Conservation (phyloP, 2,113 vertebrate species). For the Ranitomeya imitator region DNA sequence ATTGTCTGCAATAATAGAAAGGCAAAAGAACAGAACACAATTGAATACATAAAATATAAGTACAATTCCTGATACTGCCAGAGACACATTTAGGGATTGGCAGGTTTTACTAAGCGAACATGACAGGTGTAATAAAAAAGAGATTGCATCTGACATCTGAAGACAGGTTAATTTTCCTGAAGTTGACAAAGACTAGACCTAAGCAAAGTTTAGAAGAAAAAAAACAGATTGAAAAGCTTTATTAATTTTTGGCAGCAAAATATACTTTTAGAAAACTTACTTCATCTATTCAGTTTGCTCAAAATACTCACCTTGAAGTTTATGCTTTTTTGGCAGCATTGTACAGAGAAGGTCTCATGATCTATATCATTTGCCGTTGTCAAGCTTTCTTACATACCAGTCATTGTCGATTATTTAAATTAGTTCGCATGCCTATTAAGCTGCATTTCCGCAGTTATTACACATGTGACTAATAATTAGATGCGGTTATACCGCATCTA, state of each 20-base stretch:
- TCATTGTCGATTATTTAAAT: too few species aligned
- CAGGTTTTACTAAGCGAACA: slow-evolving; percentile 7
- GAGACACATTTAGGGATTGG: background rate
- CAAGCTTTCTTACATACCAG: background rate
- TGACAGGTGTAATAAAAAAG: slow-evolving; percentile 41
- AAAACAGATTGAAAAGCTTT: slow-evolving; percentile 33
- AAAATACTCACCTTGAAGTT: background rate
- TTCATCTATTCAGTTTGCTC: background rate
- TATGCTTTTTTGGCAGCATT: background rate
- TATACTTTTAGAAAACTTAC: background rate
- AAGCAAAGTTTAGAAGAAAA: slow-evolving; percentile 43
- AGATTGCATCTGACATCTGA: slow-evolving; percentile 23
- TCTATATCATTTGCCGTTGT: background rate
- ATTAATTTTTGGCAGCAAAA: slow-evolving; percentile 8
- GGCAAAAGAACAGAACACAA: background rate
- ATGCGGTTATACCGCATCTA: too few species aligned
- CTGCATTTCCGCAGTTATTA: too few species aligned
- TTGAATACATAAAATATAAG: background rate
- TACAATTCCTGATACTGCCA: background rate
- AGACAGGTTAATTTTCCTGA: slow-evolving; percentile 25
- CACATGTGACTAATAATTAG: too few species aligned
- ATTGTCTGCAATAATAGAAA: background rate
- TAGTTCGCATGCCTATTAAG: too few species aligned
- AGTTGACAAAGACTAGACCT: background rate
- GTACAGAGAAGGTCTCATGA: background rate